phyloP scores from a whole-genome alignment of 2,888 invertebrate species.

The Zygaena filipendulae region DNA sequence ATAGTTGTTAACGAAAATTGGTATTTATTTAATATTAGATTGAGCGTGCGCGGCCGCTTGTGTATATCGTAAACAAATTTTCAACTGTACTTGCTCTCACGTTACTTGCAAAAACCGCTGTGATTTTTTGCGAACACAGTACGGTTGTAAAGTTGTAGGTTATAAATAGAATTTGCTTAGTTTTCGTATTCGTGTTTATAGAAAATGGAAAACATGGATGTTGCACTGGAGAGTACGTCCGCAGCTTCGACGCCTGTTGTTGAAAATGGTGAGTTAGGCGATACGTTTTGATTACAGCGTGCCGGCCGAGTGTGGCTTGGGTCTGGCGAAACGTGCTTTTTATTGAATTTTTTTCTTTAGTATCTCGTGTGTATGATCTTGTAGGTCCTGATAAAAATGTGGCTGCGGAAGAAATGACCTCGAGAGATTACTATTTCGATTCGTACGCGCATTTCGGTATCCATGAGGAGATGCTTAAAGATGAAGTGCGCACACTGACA shows the following conservation, averaged over 20 bases:
- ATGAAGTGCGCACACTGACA: constrained; percentile 97
- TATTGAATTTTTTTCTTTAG: constrained; percentile 21
- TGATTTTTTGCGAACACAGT: no score
- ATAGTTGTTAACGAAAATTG: no score
- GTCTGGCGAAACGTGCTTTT: constrained; percentile 44
- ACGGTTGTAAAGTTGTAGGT: constrained; percentile 57
- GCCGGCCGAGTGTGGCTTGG: constrained; percentile 23
- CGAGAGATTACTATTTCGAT: constrained; percentile 99
- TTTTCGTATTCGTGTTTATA: constrained; percentile 25
- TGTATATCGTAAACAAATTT: no score
- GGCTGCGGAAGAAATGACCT: constrained; percentile 96
- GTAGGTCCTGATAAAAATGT: constrained; percentile 66
- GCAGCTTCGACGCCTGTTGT: constrained; percentile 46
- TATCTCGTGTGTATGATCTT: constrained; percentile 20
- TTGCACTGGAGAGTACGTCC: constrained; percentile 54
- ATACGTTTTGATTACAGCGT: constrained; percentile 15
- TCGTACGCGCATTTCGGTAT: constrained; percentile 99
- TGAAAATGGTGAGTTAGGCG: constrained; percentile 50
- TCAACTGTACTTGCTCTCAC: no score
- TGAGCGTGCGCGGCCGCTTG: no score
- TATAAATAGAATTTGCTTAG: constrained; percentile 34
- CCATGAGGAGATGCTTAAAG: constrained; percentile 99
- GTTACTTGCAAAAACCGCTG: no score
- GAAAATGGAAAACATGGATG: constrained; percentile 65
- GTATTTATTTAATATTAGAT: no score